Evolutionary conservation across 2,797 vertebrate species (phyloP).

Genomic region (Acanthiza pusilla): DNA sequence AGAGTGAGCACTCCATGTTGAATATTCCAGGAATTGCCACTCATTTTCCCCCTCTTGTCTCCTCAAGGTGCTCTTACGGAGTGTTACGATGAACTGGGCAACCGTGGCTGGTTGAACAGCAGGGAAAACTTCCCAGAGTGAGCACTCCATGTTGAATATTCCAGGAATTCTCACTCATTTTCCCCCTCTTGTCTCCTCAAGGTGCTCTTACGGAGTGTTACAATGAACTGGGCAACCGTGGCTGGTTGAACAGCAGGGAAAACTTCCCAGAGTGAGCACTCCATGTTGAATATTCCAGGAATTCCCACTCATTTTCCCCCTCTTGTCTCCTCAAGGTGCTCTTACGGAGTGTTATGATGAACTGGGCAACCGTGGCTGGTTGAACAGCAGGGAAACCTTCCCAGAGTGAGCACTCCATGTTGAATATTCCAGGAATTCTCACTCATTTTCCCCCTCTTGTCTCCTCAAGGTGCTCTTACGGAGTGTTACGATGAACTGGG

Average conservation of each 20-base stretch:
- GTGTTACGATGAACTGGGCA: slow-evolving; percentile 97
- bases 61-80: slow-evolving; percentile 90
- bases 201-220: slow-evolving; percentile 97
- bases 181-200: slow-evolving; percentile 51
- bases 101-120: slow-evolving; percentile 62
- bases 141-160: not conserved
- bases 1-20: not conserved
- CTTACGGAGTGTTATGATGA: slow-evolving; percentile 98
- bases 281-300: not conserved
- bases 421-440: not conserved
- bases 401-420: not conserved
- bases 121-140: not conserved
- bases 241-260: not conserved
- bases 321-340: slow-evolving; percentile 78
- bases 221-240: slow-evolving; percentile 93
- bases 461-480: slow-evolving; percentile 86
- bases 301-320: not conserved
- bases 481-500: slow-evolving; percentile 98
- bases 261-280: not conserved
- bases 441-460: not conserved
- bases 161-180: not conserved
- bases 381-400: not conserved
- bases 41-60: not conserved
- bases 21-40: not conserved
- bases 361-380: slow-evolving; percentile 81